These are phyloP conservation scores for Capromys pilorides DNA, from an alignment of 2,797 vertebrate species.

Conservation along the genomic window DNA sequence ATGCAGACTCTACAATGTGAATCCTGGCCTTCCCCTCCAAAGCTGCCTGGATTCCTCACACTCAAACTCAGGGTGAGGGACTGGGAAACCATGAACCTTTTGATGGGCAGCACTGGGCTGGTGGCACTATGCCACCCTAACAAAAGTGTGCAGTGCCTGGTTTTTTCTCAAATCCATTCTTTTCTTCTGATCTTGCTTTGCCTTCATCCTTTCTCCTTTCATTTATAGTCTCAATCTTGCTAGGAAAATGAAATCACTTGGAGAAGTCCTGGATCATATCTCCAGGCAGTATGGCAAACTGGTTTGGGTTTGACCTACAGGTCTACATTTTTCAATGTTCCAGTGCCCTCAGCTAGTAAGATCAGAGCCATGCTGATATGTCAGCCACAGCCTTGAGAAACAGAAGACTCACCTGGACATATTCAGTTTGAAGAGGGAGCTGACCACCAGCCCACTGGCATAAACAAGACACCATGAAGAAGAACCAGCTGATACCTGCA, in stretches of 20 bases:
- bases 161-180: background rate
- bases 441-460: background rate
- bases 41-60: fast-evolving
- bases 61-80: background rate
- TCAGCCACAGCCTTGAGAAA: background rate
- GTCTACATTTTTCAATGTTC: background rate
- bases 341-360: background rate
- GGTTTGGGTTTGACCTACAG: background rate
- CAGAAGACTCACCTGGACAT: background rate
- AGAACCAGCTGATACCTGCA: background rate
- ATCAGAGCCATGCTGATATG: background rate
- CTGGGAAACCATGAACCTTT: background rate
- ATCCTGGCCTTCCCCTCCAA: background rate
- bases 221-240: background rate
- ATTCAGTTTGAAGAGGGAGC: background rate
- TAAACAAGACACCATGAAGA: background rate
- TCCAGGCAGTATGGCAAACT: no score
- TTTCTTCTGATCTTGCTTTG: background rate
- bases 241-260: background rate
- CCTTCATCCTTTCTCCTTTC: background rate
- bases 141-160: background rate
- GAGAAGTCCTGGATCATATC: background rate
- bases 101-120: background rate
- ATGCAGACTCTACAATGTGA: background rate
- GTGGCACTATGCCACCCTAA: fast-evolving